These are phyloP conservation scores for Drosophila sp. DNA, from an alignment of 1,140 invertebrate genomes.

Conservation along the genomic window DNA sequence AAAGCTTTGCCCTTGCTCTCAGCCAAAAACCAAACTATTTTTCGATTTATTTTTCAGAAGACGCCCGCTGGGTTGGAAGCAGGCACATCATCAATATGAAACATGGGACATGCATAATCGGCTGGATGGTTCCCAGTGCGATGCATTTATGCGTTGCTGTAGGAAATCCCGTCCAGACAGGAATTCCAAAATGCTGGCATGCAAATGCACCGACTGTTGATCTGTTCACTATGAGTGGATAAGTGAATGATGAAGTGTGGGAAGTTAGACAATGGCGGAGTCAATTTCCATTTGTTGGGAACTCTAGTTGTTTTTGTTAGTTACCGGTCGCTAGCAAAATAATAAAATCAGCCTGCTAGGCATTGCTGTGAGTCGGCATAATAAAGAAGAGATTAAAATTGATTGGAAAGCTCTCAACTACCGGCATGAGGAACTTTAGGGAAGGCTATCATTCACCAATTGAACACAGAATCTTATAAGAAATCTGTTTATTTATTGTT, in stretches of 20 bases:
- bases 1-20: conserved; percentile 7
- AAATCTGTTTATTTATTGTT: too few relatives aligned
- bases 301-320: conserved; percentile 43
- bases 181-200: conserved; percentile 63
- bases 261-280: conserved; percentile 7
- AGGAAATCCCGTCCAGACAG: conserved; percentile 79
- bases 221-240: conserved; percentile 11
- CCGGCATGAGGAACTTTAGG: neutral
- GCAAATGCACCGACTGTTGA: conserved; percentile 30
- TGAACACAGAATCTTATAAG: too few relatives aligned
- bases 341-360: conserved; percentile 40
- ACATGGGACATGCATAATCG: conserved; percentile 77
- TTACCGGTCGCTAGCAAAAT: conserved; percentile 33
- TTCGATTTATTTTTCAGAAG: conserved; percentile 67
- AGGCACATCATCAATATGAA: conserved; percentile 73
- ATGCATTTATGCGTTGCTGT: conserved; percentile 69
- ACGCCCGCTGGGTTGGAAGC: conserved; percentile 1
- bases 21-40: conserved; percentile 59
- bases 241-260: neutral
- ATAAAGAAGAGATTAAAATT: conserved; percentile 49
- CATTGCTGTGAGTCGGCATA: conserved; percentile 20
- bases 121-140: conserved; percentile 66
- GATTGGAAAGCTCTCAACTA: neutral
- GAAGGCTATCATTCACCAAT: too few relatives aligned
- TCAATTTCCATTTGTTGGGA: conserved; percentile 6